Evolutionary conservation across 2,888 invertebrate genomes (phyloP), one percentile per base, ranked within the genome.

Genomic region (Nymphalis urticae): DNA sequence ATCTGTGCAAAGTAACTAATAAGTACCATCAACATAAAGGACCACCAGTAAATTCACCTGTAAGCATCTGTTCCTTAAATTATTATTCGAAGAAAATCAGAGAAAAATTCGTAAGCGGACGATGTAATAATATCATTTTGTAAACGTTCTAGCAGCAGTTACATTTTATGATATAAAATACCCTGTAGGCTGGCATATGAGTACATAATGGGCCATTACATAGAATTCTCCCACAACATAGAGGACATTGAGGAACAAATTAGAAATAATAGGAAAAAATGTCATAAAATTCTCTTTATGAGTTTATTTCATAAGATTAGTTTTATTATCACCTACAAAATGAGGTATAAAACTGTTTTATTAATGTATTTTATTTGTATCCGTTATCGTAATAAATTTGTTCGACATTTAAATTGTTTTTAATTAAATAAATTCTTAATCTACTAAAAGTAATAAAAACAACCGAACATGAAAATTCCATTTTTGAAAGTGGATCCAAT

Each of bases 181-280:
- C 54, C 51, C 58, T 64, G 51, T 69, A 66, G 59, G 59, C 69
- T 56, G 36, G 48, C 68, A 60, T 69, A 72, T 69, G 69, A 70
- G 69, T 72, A 72, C 66, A 62, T 70, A 70, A 72, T 69, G 62
- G 67, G 48, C 72, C 67, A 72, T 72, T 72, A 72, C 58, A 54
- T 24, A 62, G 27, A 62, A 62, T 62, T 60, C 64, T 68, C 53
- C 58, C 62, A 59, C 27, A 60, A 65, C 65, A 65, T 48, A 48
- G 56, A 64, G 32, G 62, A 47, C 63, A 67, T 67, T 48, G 27
- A 64, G 70, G 67, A 68, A 72, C 70, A 72, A 72, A 72, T 70
- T 72, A 72, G 70, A 72, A 72, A 72, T 72, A 70, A 70, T 72
- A 72, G 67, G 72, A 70, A 70, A 72, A 68, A 70, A 65, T 54